Base-by-base conservation (phyloP, 1,140 invertebrate species). In the Triops cancriformis region DNA sequence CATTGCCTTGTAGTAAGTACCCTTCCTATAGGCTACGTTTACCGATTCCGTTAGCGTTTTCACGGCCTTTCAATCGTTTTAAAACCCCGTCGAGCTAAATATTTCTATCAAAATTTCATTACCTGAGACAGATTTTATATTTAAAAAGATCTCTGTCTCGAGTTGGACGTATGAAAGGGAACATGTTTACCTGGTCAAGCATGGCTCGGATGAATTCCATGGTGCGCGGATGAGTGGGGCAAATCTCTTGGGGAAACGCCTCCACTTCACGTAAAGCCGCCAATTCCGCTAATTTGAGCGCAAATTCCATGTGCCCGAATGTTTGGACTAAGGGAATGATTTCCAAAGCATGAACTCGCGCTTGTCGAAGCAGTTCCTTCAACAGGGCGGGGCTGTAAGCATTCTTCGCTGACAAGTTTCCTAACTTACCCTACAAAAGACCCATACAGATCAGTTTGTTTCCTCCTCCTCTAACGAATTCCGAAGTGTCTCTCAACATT, bases 181-280 rank as follows among this genome's bases (percentile, higher is more conserved):
- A 64, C 0, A n/a, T 0, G 23, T 26, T 74, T 74, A 43, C 91
- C 84, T 90, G 86, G 73, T 86, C 86, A 42, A 88, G 83, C 84
- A 79, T 27, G 42, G 26, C 31, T 28, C 18, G 45, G 11, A 76
- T 37, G 26, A 79, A 31, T 28, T 10, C 83, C 45, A 92, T 82
- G 1, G 93, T 93, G 80, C 89, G 89, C 80, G 89, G 88, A 28
- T 90, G 87, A 12, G 90, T 91, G 0, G 94, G 94, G 82, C 94
- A 96, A 37, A 78, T 84, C 73, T 85, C 87, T 82, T 88, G 84
- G 14, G 87, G 88, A 80, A 85, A 87, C 27, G 83, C 80, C 5
- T 83, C 80, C 27, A 88, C 84, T 82, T 91, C 90, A 77, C 89
- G 78, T 11, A 91, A 79, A 77, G 85, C 81, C 75, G 82, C 78